Base-by-base conservation (phyloP, 2,797 vertebrate genomes). In the Amphiprion clarkii region DNA sequence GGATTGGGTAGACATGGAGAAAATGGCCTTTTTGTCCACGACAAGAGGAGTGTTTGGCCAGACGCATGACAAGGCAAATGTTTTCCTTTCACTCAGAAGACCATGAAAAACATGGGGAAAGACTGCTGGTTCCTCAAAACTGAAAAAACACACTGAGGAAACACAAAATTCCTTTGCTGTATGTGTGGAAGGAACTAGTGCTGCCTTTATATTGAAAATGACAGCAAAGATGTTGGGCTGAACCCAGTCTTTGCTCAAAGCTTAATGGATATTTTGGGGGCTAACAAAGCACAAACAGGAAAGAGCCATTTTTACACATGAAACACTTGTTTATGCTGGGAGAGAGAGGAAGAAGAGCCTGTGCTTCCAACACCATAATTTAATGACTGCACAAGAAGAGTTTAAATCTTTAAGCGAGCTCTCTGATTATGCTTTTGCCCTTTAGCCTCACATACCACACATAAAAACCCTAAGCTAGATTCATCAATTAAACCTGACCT, bases 1-100 rank as follows among this genome's bases (percentile, higher is more conserved):
- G 81, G 23, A 66, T 2, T 31, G 68, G 42, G 66, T 51, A 74
- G 59, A 71, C 5, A 7, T 69, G 62, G 67, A 81, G 63, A 46
- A 85, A 90, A 74, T 23, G 67, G 65, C 14, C 70, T 78, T 87
- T 89, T 79, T 86, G 71, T 88, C 79, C 68, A 61, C 12, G 39
- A 74, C 61, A 76, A 74, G 71, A 54, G 39, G 29, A 59, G 54
- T 21, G 33, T 68, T 82, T 56, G 42, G 55, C 55, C 59, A 42
- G 82, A 83, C 55, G 69, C 61, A 67, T 3, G 68, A 74, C 31
- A 27, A 46, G 39, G 73, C 33, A 46, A 86, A 79, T 79, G 76
- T 83, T 89, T 85, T 78, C 8, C 55, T 68, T 76, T 64, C 62
- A 27, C 65, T 66, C 42, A 51, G n/a, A 73, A 67, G 21, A 67